phyloP scores from a whole-genome alignment of 2,797 vertebrate species.

The Leptoclinus maculatus region DNA sequence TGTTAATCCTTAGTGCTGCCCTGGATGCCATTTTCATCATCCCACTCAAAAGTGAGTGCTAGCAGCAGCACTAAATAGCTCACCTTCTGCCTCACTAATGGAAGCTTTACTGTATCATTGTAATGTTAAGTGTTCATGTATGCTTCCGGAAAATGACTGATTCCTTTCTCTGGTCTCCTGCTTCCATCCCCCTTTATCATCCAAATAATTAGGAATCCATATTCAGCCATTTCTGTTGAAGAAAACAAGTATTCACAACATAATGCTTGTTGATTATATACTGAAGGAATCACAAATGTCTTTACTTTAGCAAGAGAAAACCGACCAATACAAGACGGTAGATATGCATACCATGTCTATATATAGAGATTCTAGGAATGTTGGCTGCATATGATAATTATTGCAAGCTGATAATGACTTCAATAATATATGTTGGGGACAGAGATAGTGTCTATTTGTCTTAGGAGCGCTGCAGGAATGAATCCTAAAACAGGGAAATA shows the following conservation, averaged over 20 bases:
- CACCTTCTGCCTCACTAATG: neutral
- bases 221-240: neutral
- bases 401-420: too few relatives aligned
- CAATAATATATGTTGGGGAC: neutral
- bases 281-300: neutral
- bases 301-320: neutral
- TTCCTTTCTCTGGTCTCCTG: neutral
- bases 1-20: slow-evolving; percentile 12
- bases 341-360: neutral
- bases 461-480: neutral
- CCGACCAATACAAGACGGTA: neutral
- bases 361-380: neutral
- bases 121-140: neutral
- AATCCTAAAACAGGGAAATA: neutral
- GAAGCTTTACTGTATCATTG: neutral
- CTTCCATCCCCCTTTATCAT: neutral
- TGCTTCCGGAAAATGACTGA: neutral
- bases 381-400: neutral
- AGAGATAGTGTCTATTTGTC: too few relatives aligned
- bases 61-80: neutral
- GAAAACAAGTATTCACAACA: neutral
- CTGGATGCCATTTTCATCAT: slow-evolving; percentile 19
- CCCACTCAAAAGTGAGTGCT: neutral
- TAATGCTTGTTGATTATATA: neutral
- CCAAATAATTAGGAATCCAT: neutral